A percentile compares a stretch with the other conserved stretches of the same genome.
Evolutionary conservation across 2,888 invertebrate species (phyloP).

Genomic region (Bunonema sp.): DNA sequence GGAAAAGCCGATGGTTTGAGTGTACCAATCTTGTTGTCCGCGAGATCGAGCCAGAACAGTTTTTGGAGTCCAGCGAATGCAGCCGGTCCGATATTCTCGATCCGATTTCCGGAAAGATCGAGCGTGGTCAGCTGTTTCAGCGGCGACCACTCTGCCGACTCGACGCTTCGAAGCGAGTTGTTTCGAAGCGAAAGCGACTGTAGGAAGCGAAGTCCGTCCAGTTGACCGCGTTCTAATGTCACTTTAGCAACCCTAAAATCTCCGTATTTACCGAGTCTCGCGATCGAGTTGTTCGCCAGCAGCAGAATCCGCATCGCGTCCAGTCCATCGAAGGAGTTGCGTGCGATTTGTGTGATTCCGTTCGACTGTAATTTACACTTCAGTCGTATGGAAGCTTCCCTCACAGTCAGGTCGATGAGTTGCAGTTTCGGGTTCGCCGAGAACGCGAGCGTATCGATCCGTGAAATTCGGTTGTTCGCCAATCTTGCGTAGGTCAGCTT

Average conservation of each 20-base stretch:
- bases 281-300: conserved; percentile 65
- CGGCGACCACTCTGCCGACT: conserved; percentile 17
- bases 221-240: conserved; percentile 26
- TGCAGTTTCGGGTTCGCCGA: conserved; percentile 60
- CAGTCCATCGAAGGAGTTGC: conserved; percentile 44
- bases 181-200: conserved; percentile 40
- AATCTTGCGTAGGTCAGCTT: conserved; percentile 58
- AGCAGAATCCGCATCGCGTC: conserved; percentile 61
- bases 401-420: conserved; percentile 57
- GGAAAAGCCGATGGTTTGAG: conserved; percentile 26
- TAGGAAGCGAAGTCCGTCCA: conserved; percentile 58
- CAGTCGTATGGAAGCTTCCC: background rate
- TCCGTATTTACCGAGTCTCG: conserved; percentile 52
- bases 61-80: conserved; percentile 20
- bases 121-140: conserved; percentile 23
- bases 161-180: conserved; percentile 21
- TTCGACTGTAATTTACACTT: conserved; percentile 17
- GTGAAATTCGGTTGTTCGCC: conserved; percentile 53
- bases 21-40: conserved; percentile 22
- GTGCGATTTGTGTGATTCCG: conserved; percentile 25
- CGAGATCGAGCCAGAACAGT: conserved; percentile 38
- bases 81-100: conserved; percentile 58
- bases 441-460: conserved; percentile 65
- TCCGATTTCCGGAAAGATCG: conserved; percentile 54
- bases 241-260: background rate